These are phyloP conservation scores for Sphaerolaimus hirsutus DNA, from an alignment of 2,888 invertebrate genomes.

Conservation along the genomic window DNA sequence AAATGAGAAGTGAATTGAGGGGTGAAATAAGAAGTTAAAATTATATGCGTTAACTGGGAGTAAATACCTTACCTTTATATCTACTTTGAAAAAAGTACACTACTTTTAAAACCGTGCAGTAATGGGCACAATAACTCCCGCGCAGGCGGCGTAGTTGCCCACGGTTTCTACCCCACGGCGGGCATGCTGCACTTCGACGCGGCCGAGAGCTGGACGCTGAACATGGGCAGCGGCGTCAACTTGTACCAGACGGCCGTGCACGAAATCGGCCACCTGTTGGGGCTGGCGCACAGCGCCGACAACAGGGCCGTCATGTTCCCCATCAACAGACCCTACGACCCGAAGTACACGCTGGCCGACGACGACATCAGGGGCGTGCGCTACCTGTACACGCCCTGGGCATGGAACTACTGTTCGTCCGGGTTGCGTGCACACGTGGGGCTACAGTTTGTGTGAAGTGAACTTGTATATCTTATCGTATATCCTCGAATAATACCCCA, in stretches of 20 bases:
- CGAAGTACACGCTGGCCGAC: slow-evolving; percentile 35
- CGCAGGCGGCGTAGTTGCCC: slow-evolving; percentile 19
- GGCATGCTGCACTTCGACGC: slow-evolving; percentile 22
- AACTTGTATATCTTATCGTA: too few relatives aligned
- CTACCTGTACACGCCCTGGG: slow-evolving; percentile 13
- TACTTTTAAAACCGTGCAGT: too few relatives aligned
- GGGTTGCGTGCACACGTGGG: too few relatives aligned
- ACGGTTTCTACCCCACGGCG: slow-evolving; percentile 20
- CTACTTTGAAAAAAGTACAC: too few relatives aligned
- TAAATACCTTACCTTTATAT: too few relatives aligned
- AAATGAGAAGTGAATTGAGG: too few relatives aligned
- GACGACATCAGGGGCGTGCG: slow-evolving; percentile 62
- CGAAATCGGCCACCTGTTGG: slow-evolving; percentile 51
- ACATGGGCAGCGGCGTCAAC: slow-evolving; percentile 15
- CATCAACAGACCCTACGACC: slow-evolving; percentile 7
- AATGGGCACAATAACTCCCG: neutral
- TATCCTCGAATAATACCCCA: too few relatives aligned
- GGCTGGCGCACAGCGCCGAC: slow-evolving; percentile 81
- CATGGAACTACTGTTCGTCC: slow-evolving; percentile 18
- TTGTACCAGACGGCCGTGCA: slow-evolving; percentile 21
- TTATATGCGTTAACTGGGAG: too few relatives aligned
- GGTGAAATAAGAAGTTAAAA: too few relatives aligned
- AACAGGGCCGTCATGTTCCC: slow-evolving; percentile 21
- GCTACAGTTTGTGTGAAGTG: too few relatives aligned
- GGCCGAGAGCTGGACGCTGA: slow-evolving; percentile 21